phyloP scores from a whole-genome alignment of 2,113 vertebrate species.

The Strix uralensis region DNA sequence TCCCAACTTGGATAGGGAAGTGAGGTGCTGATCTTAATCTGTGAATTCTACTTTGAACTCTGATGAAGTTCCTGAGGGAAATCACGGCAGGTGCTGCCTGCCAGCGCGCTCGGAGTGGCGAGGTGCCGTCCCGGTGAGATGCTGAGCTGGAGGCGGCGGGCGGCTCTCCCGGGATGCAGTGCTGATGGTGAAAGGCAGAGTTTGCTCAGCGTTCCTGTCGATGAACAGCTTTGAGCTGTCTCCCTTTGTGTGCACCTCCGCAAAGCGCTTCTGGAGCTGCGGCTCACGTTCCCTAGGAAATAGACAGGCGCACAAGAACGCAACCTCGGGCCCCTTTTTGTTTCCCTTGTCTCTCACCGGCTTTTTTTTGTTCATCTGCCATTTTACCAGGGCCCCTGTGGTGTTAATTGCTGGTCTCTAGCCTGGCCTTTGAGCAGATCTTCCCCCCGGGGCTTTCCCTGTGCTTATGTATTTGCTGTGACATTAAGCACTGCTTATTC shows the following conservation, averaged over 20 bases:
- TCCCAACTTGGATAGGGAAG: background rate
- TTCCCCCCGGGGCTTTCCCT: constrained; percentile 45
- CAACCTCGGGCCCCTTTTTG: constrained; percentile 31
- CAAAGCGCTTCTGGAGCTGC: background rate
- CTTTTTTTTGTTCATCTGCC: constrained; percentile 61
- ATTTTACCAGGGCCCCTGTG: constrained; percentile 60
- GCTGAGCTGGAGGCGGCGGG: accelerated
- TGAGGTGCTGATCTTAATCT: background rate
- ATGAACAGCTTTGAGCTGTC: constrained; percentile 15
- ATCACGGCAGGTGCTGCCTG: accelerated
- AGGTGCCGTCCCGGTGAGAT: background rate
- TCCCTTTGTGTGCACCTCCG: constrained; percentile 11
- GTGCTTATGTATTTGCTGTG: constrained; percentile 56
- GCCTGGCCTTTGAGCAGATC: constrained; percentile 54
- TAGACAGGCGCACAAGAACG: constrained; percentile 18
- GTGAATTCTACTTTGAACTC: background rate
- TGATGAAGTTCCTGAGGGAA: accelerated
- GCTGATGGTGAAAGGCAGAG: background rate
- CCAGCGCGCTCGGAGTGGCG: accelerated
- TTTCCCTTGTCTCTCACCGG: constrained; percentile 49
- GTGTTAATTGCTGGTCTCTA: constrained; percentile 61
- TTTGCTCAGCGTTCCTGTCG: background rate
- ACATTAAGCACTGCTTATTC: constrained; percentile 68
- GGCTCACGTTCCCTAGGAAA: constrained; percentile 7
- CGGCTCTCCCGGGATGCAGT: background rate